These are phyloP conservation scores for Hypothenemus hampei DNA, from an alignment of 1,140 invertebrate genomes.

Conservation along the genomic window DNA sequence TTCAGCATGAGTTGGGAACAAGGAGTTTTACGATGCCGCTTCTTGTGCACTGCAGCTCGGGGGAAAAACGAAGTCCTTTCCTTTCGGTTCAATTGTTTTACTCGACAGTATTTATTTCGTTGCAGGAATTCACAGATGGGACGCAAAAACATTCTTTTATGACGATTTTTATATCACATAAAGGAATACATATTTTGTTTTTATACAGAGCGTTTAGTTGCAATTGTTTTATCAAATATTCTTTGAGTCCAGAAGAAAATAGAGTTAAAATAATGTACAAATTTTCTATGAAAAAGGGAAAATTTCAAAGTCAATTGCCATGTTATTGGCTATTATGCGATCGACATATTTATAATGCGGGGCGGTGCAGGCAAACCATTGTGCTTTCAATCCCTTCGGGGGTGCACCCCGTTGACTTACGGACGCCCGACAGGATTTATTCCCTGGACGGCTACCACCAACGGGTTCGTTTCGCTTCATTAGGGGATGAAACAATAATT, in stretches of 20 bases:
- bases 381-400: no score
- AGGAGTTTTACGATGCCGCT: conserved; percentile 1
- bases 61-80: no score
- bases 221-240: no score
- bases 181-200: no score
- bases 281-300: no score
- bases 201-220: no score
- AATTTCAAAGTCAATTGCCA: no score
- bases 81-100: not conserved
- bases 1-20: not conserved
- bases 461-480: conserved; percentile 8
- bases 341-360: conserved; percentile 3
- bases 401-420: conserved; percentile 16
- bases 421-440: not conserved
- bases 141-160: no score
- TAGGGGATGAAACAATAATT: conserved; percentile 14
- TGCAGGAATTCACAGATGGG: not conserved
- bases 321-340: no score
- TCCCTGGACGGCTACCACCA: not conserved
- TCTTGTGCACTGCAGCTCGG: not conserved
- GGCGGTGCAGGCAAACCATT: not conserved
- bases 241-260: no score
- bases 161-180: no score
- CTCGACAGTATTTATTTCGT: not conserved
- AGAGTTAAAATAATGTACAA: no score